These are phyloP conservation scores for Siphonodentalium dalli DNA, from an alignment of 2,888 invertebrate species.

Conservation along the genomic window DNA sequence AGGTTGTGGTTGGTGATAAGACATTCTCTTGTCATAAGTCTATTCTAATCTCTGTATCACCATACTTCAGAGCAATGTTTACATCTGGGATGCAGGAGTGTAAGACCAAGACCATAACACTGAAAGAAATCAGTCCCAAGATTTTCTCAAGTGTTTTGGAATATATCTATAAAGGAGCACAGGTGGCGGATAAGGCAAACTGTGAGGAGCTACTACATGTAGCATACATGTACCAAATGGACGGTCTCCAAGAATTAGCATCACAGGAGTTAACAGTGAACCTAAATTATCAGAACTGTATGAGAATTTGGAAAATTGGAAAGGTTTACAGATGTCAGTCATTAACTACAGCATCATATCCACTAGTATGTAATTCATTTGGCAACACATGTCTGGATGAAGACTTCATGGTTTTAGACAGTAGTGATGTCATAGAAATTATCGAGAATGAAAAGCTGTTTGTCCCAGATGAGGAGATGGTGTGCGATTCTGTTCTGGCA, in stretches of 20 bases:
- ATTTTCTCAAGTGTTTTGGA: conserved; percentile 16
- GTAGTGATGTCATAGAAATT: conserved; percentile 15
- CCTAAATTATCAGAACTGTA: conserved; percentile 17
- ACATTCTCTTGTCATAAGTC: conserved; percentile 27
- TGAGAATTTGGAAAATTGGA: conserved; percentile 21
- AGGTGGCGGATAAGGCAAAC: no score
- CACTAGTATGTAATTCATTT: conserved; percentile 12
- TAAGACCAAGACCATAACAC: conserved; percentile 4
- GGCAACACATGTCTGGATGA: conserved; percentile 1
- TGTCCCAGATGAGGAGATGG: conserved; percentile 11
- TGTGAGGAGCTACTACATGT: conserved; percentile 20
- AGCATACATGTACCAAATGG: conserved; percentile 25
- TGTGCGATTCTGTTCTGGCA: conserved; percentile 15
- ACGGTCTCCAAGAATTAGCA: conserved; percentile 10
- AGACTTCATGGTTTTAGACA: conserved; percentile 5
- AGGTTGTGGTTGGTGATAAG: conserved; percentile 13
- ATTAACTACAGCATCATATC: conserved; percentile 3
- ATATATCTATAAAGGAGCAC: conserved; percentile 8
- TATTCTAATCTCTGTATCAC: conserved; percentile 23
- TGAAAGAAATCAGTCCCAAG: conserved; percentile 21
- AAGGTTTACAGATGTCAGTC: conserved; percentile 8
- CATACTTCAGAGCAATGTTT: conserved; percentile 27
- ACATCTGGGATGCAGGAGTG: conserved; percentile 26
- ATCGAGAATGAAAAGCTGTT: conserved; percentile 16
- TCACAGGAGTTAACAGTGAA: conserved; percentile 7